Evolutionary conservation across 2,888 invertebrate genomes (phyloP).

Genomic region (Chouioia cunea): DNA sequence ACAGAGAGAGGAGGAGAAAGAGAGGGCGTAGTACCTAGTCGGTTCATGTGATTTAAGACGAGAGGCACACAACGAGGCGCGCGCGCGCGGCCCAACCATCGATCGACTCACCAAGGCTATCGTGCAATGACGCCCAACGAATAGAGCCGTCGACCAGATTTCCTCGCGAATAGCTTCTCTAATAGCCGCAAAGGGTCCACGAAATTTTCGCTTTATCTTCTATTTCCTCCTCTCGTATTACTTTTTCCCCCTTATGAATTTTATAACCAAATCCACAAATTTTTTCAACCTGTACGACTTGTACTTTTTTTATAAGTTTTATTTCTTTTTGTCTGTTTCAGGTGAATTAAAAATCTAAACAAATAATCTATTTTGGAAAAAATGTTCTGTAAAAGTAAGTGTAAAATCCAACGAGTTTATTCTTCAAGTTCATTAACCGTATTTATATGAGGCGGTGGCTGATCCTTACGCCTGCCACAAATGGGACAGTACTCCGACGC

Average conservation of each 20-base stretch:
- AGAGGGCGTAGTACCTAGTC: neutral
- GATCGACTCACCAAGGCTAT: too few relatives aligned
- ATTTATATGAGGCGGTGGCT: constrained; percentile 1
- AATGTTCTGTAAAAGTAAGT: too few relatives aligned
- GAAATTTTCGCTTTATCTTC: too few relatives aligned
- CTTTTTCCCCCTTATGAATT: too few relatives aligned
- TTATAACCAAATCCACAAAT: too few relatives aligned
- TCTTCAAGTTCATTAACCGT: too few relatives aligned
- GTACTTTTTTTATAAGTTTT: constrained; percentile 7
- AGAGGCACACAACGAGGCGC: constrained; percentile 2
- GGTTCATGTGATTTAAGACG: constrained; percentile 36
- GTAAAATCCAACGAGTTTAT: too few relatives aligned
- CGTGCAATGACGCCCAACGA: constrained; percentile 9
- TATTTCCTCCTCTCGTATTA: too few relatives aligned
- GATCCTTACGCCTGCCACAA: neutral
- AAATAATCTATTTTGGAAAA: too few relatives aligned
- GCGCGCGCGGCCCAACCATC: too few relatives aligned
- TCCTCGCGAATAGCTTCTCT: constrained; percentile 32
- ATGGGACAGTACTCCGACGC: constrained; percentile 1
- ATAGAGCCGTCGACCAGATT: constrained; percentile 24
- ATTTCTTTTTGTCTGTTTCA: constrained; percentile 12
- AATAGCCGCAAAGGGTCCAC: constrained; percentile 21
- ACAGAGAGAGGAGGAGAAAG: too few relatives aligned
- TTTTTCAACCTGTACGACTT: neutral
- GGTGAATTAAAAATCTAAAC: constrained; percentile 5